phyloP scores from a whole-genome alignment of 2,113 vertebrate species.

The Myxocyprinus asiaticus region DNA sequence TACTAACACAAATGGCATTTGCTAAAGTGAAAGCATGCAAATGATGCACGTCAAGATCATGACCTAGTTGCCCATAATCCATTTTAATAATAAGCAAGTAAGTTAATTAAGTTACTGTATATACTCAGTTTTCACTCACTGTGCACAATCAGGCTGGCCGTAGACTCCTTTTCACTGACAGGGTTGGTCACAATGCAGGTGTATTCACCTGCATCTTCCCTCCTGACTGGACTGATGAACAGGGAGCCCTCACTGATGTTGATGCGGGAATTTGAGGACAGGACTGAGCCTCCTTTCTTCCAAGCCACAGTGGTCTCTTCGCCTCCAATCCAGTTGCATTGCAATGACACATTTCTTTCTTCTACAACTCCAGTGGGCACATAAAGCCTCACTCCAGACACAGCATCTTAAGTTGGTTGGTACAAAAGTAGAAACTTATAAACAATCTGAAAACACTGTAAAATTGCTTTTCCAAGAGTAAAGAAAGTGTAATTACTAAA shows the following conservation, averaged over 20 bases:
- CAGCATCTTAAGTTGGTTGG: constrained; percentile 58
- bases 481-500: too few species aligned
- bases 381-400: constrained; percentile 58
- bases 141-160: constrained; percentile 66
- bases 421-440: background rate
- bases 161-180: constrained; percentile 63
- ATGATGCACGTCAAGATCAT: too few species aligned
- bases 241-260: constrained; percentile 63
- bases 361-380: constrained; percentile 65
- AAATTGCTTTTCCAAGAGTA: too few species aligned
- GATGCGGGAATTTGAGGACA: constrained; percentile 63
- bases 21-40: too few species aligned
- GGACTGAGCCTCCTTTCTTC: constrained; percentile 58
- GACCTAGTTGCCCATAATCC: too few species aligned
- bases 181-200: constrained; percentile 71
- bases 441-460: background rate
- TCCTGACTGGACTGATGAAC: constrained; percentile 64
- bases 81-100: too few species aligned
- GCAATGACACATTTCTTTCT: constrained; percentile 62
- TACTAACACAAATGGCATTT: too few species aligned
- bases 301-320: constrained; percentile 61
- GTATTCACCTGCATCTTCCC: constrained; percentile 68
- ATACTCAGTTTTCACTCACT: constrained; percentile 64
- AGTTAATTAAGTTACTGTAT: too few species aligned
- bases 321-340: constrained; percentile 65